Conservation (phyloP, 2,113 vertebrate genomes). For the Leucopsar rothschildi region DNA sequence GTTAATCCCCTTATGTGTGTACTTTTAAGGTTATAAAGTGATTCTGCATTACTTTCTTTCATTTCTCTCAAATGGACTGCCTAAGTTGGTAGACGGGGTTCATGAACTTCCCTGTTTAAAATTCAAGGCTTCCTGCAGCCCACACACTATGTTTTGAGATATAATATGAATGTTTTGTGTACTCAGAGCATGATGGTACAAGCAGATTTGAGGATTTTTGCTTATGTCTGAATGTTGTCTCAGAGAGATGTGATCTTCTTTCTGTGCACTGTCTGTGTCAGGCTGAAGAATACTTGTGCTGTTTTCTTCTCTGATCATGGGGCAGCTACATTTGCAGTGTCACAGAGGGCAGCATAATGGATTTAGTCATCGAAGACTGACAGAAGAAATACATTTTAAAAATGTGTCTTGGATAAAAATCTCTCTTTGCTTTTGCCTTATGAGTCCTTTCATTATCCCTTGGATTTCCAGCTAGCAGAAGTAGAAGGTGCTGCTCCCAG, state of each 20-base stretch:
- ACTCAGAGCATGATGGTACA: background rate
- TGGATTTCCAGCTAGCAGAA: background rate
- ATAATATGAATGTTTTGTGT: background rate
- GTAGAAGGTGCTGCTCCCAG: background rate
- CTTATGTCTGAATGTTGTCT: rapidly evolving
- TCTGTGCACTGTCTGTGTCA: background rate
- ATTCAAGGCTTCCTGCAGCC: background rate
- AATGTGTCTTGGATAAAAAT: background rate
- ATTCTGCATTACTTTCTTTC: background rate
- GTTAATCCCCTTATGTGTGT: background rate
- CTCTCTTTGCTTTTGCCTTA: background rate
- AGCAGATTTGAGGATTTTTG: background rate
- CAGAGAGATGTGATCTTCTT: background rate
- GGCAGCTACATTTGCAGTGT: background rate
- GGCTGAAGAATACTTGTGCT: background rate
- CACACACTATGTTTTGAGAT: background rate
- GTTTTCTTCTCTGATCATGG: background rate
- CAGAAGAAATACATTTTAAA: background rate
- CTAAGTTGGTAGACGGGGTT: background rate
- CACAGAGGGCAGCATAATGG: background rate
- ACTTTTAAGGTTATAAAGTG: background rate
- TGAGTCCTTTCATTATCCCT: background rate
- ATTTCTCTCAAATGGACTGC: background rate
- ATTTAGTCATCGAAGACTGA: background rate
- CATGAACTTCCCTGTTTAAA: background rate